Evolutionary conservation across 2,113 vertebrate species (phyloP).

Genomic region (Cricetomys ansorgei): DNA sequence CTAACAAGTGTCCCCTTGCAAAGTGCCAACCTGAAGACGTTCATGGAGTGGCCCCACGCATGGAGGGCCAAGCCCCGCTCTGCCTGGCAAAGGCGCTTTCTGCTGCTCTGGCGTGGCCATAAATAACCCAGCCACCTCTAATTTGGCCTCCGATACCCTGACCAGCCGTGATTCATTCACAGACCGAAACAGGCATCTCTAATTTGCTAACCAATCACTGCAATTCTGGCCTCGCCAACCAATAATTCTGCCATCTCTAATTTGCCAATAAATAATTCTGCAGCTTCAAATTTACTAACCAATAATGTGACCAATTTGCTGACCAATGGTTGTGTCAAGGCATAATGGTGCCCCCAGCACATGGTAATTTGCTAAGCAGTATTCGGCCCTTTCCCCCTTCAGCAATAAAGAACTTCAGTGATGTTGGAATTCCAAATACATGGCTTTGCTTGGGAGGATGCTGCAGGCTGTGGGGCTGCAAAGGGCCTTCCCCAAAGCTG

Average conservation of each 20-base stretch:
- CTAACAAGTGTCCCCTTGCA: constrained; percentile 26
- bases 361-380: constrained; percentile 87
- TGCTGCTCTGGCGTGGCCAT: constrained; percentile 76
- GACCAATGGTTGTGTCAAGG: constrained; percentile 88
- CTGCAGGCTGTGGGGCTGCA: neutral
- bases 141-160: constrained; percentile 86
- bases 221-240: constrained; percentile 86
- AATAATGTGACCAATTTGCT: constrained; percentile 89
- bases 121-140: constrained; percentile 87
- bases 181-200: constrained; percentile 86
- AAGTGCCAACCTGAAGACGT: neutral
- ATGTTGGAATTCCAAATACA: constrained; percentile 80
- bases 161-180: constrained; percentile 86
- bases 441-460: constrained; percentile 66
- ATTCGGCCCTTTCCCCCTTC: constrained; percentile 78
- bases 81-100: constrained; percentile 71
- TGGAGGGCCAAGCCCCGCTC: constrained; percentile 57
- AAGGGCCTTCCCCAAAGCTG: constrained; percentile 35
- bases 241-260: constrained; percentile 92
- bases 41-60: neutral
- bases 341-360: constrained; percentile 86
- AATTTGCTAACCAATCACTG: constrained; percentile 88
- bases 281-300: constrained; percentile 89
- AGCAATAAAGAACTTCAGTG: constrained; percentile 83
- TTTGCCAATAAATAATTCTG: constrained; percentile 91